Percentiles rank a stretch among this genome's conserved stretches.
These are phyloP conservation scores for Porites divaricata DNA, from an alignment of 92 coral and sea anemone genomes.

Conservation along the genomic window DNA sequence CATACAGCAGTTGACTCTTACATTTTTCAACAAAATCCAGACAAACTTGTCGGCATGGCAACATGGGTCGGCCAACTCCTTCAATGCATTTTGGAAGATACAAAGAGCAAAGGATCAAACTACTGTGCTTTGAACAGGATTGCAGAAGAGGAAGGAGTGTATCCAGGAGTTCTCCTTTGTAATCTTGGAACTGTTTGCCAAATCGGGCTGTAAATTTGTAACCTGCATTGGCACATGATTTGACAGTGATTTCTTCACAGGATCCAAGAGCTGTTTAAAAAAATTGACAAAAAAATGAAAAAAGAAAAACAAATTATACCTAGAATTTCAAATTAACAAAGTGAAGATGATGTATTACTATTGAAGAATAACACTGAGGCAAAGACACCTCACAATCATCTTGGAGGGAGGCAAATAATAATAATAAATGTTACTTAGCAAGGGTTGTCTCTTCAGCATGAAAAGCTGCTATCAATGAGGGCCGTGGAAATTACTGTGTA, in stretches of 20 bases:
- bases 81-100: constrained; percentile 66
- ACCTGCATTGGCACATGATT: constrained; percentile 59
- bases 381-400: no score
- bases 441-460: no score
- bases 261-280: constrained; percentile 45
- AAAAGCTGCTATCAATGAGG: no score
- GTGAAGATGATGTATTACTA: no score
- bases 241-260: constrained; percentile 50
- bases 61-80: constrained; percentile 48
- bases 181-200: constrained; percentile 53
- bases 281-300: neutral
- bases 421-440: no score
- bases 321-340: neutral
- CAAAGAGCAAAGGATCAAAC: constrained; percentile 66
- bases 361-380: no score
- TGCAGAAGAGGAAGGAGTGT: constrained; percentile 4
- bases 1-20: constrained; percentile 17
- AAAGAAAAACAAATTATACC: neutral
- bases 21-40: constrained; percentile 67
- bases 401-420: no score
- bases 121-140: constrained; percentile 49
- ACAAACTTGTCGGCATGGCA: constrained; percentile 77
- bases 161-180: constrained; percentile 39
- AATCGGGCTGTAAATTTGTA: constrained; percentile 56
- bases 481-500: no score